Evolutionary conservation across 2,797 vertebrate genomes (phyloP).

Genomic region (Sciurus vulgaris): DNA sequence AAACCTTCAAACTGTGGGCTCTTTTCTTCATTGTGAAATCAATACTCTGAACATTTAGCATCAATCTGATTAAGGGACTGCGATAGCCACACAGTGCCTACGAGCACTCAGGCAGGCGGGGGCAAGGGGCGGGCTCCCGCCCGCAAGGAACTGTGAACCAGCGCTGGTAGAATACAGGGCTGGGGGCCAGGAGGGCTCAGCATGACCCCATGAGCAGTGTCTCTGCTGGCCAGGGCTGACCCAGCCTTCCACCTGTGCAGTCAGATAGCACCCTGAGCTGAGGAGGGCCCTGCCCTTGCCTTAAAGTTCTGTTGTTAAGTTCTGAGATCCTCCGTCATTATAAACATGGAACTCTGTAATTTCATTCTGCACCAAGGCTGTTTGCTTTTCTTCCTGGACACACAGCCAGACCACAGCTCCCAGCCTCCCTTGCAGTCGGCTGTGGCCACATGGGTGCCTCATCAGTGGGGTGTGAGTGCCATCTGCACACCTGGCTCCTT

Average conservation of each 20-base stretch:
- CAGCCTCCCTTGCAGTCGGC: background rate
- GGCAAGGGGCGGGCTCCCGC: background rate
- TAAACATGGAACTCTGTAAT: background rate
- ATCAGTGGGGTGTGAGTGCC: background rate
- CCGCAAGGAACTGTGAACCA: background rate
- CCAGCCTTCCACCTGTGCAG: fast-evolving
- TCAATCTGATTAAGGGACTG: background rate
- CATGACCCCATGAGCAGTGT: fast-evolving
- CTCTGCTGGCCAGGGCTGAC: background rate
- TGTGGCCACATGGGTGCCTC: background rate
- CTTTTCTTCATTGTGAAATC: background rate
- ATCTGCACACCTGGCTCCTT: fast-evolving
- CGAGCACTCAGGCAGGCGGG: background rate
- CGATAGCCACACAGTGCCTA: too few relatives aligned
- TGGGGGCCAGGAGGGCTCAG: fast-evolving
- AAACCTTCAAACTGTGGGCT: background rate
- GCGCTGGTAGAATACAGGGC: background rate
- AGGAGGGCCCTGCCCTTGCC: background rate
- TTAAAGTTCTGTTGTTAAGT: background rate
- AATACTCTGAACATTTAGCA: background rate
- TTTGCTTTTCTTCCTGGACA: background rate
- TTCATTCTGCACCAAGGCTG: background rate
- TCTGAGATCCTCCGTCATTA: background rate
- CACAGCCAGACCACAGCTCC: background rate
- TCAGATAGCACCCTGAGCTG: fast-evolving